Percentiles rank a stretch among this genome's conserved stretches.
These are phyloP conservation scores for Arrhopalites spinosus DNA, from an alignment of 2,888 invertebrate genomes.

Conservation along the genomic window DNA sequence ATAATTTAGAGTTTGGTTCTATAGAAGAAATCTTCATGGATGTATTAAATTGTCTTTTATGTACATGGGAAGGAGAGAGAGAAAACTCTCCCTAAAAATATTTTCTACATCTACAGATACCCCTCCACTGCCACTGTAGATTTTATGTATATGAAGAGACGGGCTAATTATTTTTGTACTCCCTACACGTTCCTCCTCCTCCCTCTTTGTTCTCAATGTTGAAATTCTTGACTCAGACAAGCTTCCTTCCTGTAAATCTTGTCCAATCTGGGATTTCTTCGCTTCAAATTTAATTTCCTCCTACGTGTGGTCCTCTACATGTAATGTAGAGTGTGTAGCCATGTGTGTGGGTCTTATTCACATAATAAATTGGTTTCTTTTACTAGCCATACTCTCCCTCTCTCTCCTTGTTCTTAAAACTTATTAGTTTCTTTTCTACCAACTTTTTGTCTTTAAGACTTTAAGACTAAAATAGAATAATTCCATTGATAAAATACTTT, in stretches of 20 bases:
- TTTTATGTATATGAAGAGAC: not conserved
- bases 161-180: slow-evolving; percentile 50
- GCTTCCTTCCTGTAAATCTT: slow-evolving; percentile 29
- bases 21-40: too few relatives aligned
- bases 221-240: slow-evolving; percentile 31
- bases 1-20: too few relatives aligned
- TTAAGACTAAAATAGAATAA: too few relatives aligned
- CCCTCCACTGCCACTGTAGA: not conserved
- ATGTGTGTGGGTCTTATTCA: not conserved
- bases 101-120: not conserved
- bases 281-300: slow-evolving; percentile 34
- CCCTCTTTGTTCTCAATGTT: slow-evolving; percentile 41
- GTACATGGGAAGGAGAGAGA: too few relatives aligned
- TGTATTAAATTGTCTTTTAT: too few relatives aligned
- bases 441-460: too few relatives aligned
- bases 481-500: too few relatives aligned
- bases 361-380: not conserved
- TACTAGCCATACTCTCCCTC: not conserved
- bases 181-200: slow-evolving; percentile 46
- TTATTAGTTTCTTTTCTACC: too few relatives aligned
- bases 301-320: slow-evolving; percentile 12
- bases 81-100: not conserved
- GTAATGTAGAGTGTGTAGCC: not conserved
- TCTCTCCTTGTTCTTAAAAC: not conserved
- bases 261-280: slow-evolving; percentile 32